Evolutionary conservation across 2,797 vertebrate species (phyloP), one percentile per base, ranked within the genome.

Genomic region (Poeciliopsis gracilis): DNA sequence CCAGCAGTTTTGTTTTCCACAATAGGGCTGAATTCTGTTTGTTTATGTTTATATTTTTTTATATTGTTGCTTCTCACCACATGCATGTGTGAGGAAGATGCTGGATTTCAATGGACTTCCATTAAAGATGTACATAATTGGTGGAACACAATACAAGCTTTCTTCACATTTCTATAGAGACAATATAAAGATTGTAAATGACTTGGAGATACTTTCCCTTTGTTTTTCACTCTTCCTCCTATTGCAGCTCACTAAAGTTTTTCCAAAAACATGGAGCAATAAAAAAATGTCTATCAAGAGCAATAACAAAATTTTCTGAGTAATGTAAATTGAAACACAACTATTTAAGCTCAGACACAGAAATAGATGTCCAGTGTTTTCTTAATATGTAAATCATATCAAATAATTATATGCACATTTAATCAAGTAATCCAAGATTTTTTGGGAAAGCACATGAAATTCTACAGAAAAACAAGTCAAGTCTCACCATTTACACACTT

Each of bases 1-100:
- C 2, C 28, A 61, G 59, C 30, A 61, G 28, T 33, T 61, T 61
- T 61, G 59, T 61, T 61, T 61, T 61, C 28, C 5, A 30, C 28
- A 61, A 61, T 61, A 75, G 85, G 86, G 63, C 76, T 47, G 38
- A 77, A 76, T n/a, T n/a, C 41, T 55, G 57, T 86, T 82, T 81
- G 67, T 85, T 79, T 78, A 91, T 91, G 16, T 30, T 30, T 30
- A 30, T n/a, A n/a, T n/a, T n/a, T n/a, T n/a, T n/a, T n/a, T n/a
- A n/a, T 63, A 4, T 20, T 63, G 16, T 63, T 63, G 16, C 28
- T 63, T 36, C 33, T 20, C 8, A 3, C 6, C 30, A 18, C 15
- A 33, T 33, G 28, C 30, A 36, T 63, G 61, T 33, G 15, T 33
- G 33, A 63, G 33, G 18, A 63, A 36, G 16, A 36, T 38, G 8